These are phyloP conservation scores for Penaeus japonicus DNA, from an alignment of 1,140 invertebrate species.

Conservation along the genomic window DNA sequence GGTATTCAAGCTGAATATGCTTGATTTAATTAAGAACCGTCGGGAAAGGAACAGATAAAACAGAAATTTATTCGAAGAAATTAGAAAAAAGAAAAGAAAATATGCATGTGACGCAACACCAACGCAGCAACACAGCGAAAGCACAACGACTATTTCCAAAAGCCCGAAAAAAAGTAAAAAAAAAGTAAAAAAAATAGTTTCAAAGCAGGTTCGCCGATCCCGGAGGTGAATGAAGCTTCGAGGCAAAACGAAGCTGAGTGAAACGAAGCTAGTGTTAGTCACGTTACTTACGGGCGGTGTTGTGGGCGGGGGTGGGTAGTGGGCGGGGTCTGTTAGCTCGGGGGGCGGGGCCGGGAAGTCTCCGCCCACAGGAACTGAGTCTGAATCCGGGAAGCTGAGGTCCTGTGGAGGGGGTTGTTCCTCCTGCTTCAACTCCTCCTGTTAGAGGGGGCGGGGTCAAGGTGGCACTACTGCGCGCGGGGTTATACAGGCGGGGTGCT, in stretches of 20 bases:
- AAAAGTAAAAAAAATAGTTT: neutral
- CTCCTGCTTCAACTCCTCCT: slow-evolving; percentile 27
- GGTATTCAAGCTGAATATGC: no score
- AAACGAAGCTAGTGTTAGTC: no score
- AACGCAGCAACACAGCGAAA: neutral
- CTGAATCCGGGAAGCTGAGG: slow-evolving; percentile 12
- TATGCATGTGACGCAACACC: neutral
- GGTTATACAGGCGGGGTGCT: no score
- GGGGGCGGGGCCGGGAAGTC: slow-evolving; percentile 52
- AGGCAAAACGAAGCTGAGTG: no score
- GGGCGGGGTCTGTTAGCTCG: slow-evolving; percentile 44
- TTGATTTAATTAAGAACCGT: no score
- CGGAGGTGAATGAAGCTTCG: neutral
- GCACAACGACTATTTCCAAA: no score
- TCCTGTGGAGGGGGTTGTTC: neutral
- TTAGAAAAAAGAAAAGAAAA: neutral
- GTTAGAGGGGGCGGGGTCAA: slow-evolving; percentile 25
- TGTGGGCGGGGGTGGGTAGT: slow-evolving; percentile 38
- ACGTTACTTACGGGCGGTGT: slow-evolving; percentile 44
- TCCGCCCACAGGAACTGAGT: slow-evolving; percentile 33
- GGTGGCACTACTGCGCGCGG: neutral
- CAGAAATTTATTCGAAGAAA: no score
- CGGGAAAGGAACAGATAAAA: no score
- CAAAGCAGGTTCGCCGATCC: neutral
- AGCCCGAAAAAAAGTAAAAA: neutral